phyloP scores from a whole-genome alignment of 2,888 invertebrate species.

The Sarcophaga caerulescens region DNA sequence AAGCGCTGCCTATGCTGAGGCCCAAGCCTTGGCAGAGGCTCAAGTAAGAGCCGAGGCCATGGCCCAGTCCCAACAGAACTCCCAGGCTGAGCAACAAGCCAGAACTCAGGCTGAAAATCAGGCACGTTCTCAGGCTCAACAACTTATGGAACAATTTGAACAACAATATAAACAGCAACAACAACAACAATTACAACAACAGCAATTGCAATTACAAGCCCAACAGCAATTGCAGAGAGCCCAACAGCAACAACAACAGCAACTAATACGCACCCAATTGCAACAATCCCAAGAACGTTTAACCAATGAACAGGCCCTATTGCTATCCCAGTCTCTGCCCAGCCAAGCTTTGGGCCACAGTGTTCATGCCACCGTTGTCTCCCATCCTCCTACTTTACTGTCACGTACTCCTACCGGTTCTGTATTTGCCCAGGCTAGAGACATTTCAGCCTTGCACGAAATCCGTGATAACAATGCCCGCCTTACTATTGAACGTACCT shows the following conservation, averaged over 20 bases:
- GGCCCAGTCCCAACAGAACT: conserved; percentile 74
- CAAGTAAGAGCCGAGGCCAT: conserved; percentile 76
- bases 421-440: conserved; percentile 73
- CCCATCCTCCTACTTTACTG: conserved; percentile 78
- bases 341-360: conserved; percentile 76
- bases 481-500: conserved; percentile 74
- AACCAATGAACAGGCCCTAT: conserved; percentile 74
- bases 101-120: conserved; percentile 84
- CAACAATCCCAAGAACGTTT: conserved; percentile 75
- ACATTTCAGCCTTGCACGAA: conserved; percentile 73
- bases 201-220: conserved; percentile 75
- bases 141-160: conserved; percentile 79
- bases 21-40: conserved; percentile 72
- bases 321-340: conserved; percentile 75
- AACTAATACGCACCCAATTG: conserved; percentile 76
- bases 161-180: conserved; percentile 77
- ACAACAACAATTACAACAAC: conserved; percentile 73
- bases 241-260: conserved; percentile 80
- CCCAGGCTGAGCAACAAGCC: conserved; percentile 79
- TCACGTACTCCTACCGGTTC: conserved; percentile 72
- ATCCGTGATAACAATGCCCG: conserved; percentile 71
- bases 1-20: conserved; percentile 71
- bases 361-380: conserved; percentile 77
- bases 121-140: conserved; percentile 81
- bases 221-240: conserved; percentile 72